Percentiles rank a stretch among this genome's conserved stretches.
Conservation (phyloP, 2,888 invertebrate genomes). For the Nasonia oneida region DNA sequence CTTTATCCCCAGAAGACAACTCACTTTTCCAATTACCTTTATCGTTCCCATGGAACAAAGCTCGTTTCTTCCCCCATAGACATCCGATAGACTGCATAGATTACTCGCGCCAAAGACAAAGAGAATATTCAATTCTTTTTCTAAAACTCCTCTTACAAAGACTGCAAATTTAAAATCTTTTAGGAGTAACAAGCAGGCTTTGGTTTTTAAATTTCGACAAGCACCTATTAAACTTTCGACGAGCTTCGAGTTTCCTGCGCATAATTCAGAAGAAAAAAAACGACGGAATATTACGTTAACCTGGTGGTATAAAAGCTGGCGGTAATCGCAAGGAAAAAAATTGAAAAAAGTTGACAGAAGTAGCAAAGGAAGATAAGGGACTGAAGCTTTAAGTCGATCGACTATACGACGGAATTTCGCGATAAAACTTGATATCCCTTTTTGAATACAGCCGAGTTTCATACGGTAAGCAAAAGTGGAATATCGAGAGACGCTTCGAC, state of each 20-base stretch:
- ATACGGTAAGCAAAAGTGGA: constrained; percentile 15
- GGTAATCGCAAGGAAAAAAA: background rate
- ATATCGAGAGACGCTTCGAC: constrained; percentile 23
- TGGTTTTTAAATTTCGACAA: background rate
- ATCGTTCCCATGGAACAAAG: background rate
- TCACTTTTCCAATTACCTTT: constrained; percentile 18
- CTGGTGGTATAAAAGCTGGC: background rate
- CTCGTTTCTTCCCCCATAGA: background rate
- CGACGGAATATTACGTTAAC: background rate
- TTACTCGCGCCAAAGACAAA: background rate
- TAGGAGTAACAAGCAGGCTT: too few relatives aligned
- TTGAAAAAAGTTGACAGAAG: background rate
- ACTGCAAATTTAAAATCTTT: background rate
- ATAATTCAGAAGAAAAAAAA: background rate
- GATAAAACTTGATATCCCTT: constrained; percentile 11
- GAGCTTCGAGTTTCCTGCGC: background rate
- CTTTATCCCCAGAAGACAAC: background rate
- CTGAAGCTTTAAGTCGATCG: background rate
- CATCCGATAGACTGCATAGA: background rate
- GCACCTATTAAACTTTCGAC: background rate
- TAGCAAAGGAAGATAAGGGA: background rate
- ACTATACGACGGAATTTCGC: background rate
- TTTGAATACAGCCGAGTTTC: background rate
- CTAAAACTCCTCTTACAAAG: background rate
- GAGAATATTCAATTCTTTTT: background rate